Percentiles rank a stretch among this genome's conserved stretches.
Evolutionary conservation across 2,888 invertebrate species (phyloP).

Genomic region (Neoascia interrupta): DNA sequence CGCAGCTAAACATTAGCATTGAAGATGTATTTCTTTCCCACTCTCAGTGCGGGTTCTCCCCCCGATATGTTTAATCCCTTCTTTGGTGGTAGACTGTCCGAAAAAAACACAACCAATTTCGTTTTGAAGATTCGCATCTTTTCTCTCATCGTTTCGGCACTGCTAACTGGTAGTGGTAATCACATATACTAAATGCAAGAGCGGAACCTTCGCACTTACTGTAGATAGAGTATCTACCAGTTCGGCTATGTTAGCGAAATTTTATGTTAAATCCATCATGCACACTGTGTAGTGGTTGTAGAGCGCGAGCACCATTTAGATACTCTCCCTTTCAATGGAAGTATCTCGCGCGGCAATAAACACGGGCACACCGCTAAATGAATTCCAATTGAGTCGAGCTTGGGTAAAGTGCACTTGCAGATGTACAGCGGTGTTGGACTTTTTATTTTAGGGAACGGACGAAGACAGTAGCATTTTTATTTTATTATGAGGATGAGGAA

Average conservation of each 20-base stretch:
- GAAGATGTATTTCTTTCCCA: conserved; percentile 48
- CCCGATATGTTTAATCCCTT: conserved; percentile 53
- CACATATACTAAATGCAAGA: conserved; percentile 31
- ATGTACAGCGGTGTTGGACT: conserved; percentile 36
- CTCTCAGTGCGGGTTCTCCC: conserved; percentile 30
- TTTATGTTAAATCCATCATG: too few relatives aligned
- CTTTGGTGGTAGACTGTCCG: conserved; percentile 25
- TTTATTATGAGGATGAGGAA: too few relatives aligned
- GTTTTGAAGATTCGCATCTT: conserved; percentile 56
- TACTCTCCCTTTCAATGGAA: conserved; percentile 64
- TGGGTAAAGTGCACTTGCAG: conserved; percentile 49
- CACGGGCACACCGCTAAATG: conserved; percentile 23
- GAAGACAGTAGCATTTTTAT: too few relatives aligned
- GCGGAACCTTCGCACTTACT: conserved; percentile 46
- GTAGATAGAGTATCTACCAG: conserved; percentile 15
- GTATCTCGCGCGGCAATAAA: conserved; percentile 41
- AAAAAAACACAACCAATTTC: conserved; percentile 28
- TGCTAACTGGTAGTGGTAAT: conserved; percentile 14
- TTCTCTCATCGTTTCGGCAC: conserved; percentile 28
- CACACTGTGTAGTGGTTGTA: neutral
- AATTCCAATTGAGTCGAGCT: conserved; percentile 43
- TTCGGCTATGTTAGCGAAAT: too few relatives aligned
- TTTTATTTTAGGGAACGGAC: neutral
- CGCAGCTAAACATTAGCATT: neutral
- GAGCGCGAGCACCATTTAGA: conserved; percentile 13